A percentile compares a stretch with the other conserved stretches of the same genome.
These are phyloP conservation scores for Pycnonotus jocosus DNA, from an alignment of 2,113 vertebrate genomes.

Conservation along the genomic window DNA sequence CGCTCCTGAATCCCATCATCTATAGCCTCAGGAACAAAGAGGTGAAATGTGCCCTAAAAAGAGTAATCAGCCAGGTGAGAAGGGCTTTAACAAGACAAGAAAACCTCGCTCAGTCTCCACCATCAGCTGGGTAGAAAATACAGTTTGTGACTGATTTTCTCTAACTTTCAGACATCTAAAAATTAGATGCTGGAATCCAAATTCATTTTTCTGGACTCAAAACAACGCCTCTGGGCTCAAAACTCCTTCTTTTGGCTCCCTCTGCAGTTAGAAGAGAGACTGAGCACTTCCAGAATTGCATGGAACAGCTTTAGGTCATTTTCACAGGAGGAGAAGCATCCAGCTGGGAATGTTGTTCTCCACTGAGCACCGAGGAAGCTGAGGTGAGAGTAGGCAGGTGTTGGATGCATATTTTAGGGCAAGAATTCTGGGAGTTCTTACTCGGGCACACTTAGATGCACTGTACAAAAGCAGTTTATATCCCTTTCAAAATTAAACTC, in stretches of 20 bases:
- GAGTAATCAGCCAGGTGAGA: not conserved
- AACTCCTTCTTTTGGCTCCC: not conserved
- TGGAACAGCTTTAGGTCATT: not conserved
- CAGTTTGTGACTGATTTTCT: not conserved
- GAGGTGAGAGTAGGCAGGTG: not conserved
- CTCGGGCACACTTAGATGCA: too few species aligned
- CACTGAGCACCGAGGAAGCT: not conserved
- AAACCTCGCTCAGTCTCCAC: not conserved
- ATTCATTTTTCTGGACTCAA: not conserved
- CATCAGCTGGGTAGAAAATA: not conserved
- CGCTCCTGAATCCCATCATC: slow-evolving; percentile 55
- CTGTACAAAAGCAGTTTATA: not conserved
- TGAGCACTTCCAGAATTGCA: not conserved
- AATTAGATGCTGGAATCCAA: not conserved
- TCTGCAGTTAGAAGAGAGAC: not conserved
- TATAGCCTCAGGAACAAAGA: slow-evolving; percentile 62
- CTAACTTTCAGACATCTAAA: not conserved
- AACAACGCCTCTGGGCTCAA: not conserved
- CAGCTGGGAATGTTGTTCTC: not conserved
- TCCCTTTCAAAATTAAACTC: not conserved
- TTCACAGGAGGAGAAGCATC: not conserved
- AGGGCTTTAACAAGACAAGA: not conserved
- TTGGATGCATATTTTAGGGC: not conserved
- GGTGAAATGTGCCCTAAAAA: slow-evolving; percentile 17
- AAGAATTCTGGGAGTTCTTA: not conserved